Percentiles rank a stretch among this genome's conserved stretches.
These are phyloP conservation scores for Chironex yamaguchii DNA, from an alignment of 30 jellyfish, hydroid and myxozoan genomes.

Conservation along the genomic window DNA sequence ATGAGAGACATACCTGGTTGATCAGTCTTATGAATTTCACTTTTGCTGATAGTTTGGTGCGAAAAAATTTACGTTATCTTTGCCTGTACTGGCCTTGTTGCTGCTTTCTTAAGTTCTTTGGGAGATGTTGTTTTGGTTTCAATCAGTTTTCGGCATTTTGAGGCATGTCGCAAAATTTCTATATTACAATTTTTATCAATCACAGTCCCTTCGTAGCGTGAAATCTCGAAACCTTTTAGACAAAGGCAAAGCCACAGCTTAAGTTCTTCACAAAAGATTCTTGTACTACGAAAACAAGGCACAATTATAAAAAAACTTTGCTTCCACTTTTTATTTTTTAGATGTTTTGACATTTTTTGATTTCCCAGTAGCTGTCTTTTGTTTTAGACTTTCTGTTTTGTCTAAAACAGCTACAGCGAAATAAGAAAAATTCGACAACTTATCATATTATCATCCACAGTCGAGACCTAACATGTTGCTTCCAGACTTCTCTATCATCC, in stretches of 20 bases:
- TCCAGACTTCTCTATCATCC: no score
- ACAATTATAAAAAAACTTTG: constrained; percentile 13
- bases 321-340: constrained; percentile 11
- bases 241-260: no score
- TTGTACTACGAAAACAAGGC: constrained; percentile 27
- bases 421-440: constrained; percentile 26
- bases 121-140: constrained; percentile 38
- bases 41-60: constrained; percentile 7
- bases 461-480: no score
- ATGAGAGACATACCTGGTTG: constrained; percentile 50
- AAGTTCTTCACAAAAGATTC: constrained; percentile 16
- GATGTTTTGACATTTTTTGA: constrained; percentile 18
- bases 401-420: constrained; percentile 51
- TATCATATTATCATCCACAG: no score
- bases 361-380: constrained; percentile 44
- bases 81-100: constrained; percentile 48
- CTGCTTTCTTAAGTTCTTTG: constrained; percentile 54
- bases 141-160: constrained; percentile 61
- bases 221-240: no score
- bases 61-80: constrained; percentile 12
- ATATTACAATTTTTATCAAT: not conserved
- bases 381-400: constrained; percentile 48
- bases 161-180: constrained; percentile 29
- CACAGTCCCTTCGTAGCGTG: constrained; percentile 28
- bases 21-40: constrained; percentile 46